phyloP scores from a whole-genome alignment of 2,888 invertebrate species.

The Drosophila pegasa region DNA sequence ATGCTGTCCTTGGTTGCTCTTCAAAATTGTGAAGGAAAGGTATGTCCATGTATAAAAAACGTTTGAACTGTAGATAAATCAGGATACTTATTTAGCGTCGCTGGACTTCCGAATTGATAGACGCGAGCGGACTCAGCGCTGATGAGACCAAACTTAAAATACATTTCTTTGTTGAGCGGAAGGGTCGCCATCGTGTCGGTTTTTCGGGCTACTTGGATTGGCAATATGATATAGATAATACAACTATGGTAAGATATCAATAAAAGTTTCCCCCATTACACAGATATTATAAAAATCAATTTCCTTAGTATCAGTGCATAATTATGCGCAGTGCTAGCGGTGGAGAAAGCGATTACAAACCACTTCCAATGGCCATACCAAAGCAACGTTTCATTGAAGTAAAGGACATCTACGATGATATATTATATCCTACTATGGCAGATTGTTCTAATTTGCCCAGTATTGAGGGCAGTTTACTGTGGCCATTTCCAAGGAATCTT shows the following conservation, averaged over 20 bases:
- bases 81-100: background rate
- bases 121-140: too few species aligned
- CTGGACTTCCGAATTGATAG: background rate
- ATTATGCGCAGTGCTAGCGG: background rate
- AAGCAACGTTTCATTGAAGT: background rate
- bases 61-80: background rate
- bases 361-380: background rate
- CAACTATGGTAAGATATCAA: background rate
- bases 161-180: background rate
- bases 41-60: background rate
- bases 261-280: background rate
- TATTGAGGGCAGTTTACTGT: background rate
- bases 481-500: background rate
- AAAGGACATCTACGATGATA: background rate
- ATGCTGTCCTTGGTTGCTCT: background rate
- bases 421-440: background rate
- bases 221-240: background rate
- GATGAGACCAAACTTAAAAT: conserved; percentile 11
- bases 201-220: background rate
- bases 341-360: background rate
- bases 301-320: background rate
- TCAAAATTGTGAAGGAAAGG: background rate
- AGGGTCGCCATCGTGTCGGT: background rate
- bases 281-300: background rate
- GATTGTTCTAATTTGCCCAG: background rate